Percentiles rank a stretch among this genome's conserved stretches.
Evolutionary conservation across 2,113 vertebrate species (phyloP).

Genomic region (Redunca redunca): DNA sequence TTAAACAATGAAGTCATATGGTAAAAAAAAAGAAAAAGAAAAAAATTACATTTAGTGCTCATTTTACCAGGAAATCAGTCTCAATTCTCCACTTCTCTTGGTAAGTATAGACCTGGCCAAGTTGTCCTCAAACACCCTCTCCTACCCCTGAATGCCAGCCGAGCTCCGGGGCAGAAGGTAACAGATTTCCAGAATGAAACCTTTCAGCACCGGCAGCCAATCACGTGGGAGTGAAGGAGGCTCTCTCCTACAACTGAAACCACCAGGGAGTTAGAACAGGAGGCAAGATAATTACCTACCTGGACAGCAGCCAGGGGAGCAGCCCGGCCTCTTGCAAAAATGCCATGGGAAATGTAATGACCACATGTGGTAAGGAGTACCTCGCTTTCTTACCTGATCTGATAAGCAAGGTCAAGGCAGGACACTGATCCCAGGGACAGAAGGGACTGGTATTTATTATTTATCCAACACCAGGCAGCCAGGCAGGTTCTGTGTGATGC

Average conservation of each 20-base stretch:
- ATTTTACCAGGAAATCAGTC: slow-evolving; percentile 46
- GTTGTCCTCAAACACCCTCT: slow-evolving; percentile 73
- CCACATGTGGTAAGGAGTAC: slow-evolving; percentile 64
- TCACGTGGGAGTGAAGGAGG: slow-evolving; percentile 57
- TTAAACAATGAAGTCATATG: slow-evolving; percentile 3
- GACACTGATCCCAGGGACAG: slow-evolving; percentile 53
- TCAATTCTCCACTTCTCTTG: slow-evolving; percentile 56
- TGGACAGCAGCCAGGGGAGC: slow-evolving; percentile 65
- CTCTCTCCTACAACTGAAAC: slow-evolving; percentile 67
- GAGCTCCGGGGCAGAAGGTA: slow-evolving; percentile 73
- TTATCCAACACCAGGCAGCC: slow-evolving; percentile 5
- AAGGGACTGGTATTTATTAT: slow-evolving; percentile 58
- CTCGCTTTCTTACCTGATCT: slow-evolving; percentile 56
- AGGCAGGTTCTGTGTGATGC: background rate
- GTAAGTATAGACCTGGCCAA: slow-evolving; percentile 63
- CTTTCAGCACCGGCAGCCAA: slow-evolving; percentile 58
- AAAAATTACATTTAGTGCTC: background rate
- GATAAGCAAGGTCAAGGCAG: slow-evolving; percentile 73
- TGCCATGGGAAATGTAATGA: slow-evolving; percentile 73
- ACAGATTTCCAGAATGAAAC: slow-evolving; percentile 75
- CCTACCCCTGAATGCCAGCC: slow-evolving; percentile 57
- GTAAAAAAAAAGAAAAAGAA: background rate
- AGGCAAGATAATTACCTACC: slow-evolving; percentile 77
- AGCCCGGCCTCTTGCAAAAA: slow-evolving; percentile 66
- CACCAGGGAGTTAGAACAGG: slow-evolving; percentile 71